Evolutionary conservation across 1,140 invertebrate genomes (phyloP).

Genomic region (Adoxophyes honmai): DNA sequence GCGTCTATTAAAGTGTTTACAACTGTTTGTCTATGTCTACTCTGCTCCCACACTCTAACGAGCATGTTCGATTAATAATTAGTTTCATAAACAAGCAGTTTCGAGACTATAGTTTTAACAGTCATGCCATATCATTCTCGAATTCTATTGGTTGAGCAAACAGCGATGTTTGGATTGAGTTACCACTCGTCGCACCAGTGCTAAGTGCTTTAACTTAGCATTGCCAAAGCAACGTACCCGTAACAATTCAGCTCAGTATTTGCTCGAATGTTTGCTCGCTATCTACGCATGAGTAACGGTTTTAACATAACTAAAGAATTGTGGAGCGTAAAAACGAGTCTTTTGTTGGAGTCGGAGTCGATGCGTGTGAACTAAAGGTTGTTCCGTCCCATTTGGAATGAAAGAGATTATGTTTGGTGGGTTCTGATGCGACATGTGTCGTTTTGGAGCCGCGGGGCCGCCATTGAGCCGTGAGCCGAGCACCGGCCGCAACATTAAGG

Average conservation of each 20-base stretch:
- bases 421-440: background rate
- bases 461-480: slow-evolving; percentile 33
- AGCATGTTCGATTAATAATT: too few relatives aligned
- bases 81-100: background rate
- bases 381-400: background rate
- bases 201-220: slow-evolving; percentile 6
- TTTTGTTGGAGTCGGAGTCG: slow-evolving; percentile 43
- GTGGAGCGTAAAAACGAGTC: slow-evolving; percentile 37
- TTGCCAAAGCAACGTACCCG: slow-evolving; percentile 15
- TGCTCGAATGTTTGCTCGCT: too few relatives aligned
- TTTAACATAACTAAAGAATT: slow-evolving; percentile 45
- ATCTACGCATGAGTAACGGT: background rate
- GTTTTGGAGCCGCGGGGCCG: slow-evolving; percentile 20
- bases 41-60: too few relatives aligned
- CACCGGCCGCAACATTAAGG: slow-evolving; percentile 38
- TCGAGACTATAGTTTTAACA: background rate
- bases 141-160: background rate
- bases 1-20: too few relatives aligned
- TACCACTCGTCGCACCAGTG: slow-evolving; percentile 34
- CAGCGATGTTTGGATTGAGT: slow-evolving; percentile 17
- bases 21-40: too few relatives aligned
- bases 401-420: background rate
- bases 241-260: slow-evolving; percentile 33
- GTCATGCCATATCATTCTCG: background rate
- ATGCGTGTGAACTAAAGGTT: slow-evolving; percentile 46